Conservation (phyloP, 2,113 vertebrate species). For the Ptilorrhoa leucosticta region DNA sequence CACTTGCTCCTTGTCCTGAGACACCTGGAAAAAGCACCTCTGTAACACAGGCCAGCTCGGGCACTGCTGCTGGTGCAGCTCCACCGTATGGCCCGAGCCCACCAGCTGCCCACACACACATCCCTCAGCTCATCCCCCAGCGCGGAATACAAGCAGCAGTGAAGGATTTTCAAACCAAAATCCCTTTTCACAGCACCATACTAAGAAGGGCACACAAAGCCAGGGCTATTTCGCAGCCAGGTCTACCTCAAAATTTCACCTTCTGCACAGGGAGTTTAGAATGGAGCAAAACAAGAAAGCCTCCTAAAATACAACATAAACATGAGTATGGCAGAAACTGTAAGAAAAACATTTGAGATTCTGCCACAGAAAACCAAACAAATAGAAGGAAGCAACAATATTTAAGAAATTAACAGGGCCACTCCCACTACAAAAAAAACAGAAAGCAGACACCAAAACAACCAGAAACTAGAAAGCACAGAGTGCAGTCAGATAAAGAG, state of each 20-base stretch:
- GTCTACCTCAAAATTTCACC: background rate
- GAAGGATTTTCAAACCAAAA: background rate
- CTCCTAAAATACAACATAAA: background rate
- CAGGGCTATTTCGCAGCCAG: background rate
- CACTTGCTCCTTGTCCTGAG: background rate
- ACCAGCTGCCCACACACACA: fast-evolving
- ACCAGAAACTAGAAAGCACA: background rate
- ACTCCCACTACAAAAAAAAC: background rate
- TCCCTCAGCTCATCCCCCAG: background rate
- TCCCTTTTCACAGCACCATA: background rate
- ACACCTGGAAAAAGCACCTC: no score
- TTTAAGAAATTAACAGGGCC: background rate
- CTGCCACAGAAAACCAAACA: background rate
- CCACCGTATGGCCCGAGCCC: fast-evolving
- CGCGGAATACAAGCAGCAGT: fast-evolving
- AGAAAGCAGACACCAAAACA: background rate
- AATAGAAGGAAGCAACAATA: background rate
- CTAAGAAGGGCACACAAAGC: fast-evolving
- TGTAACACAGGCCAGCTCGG: fast-evolving
- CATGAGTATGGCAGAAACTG: background rate
- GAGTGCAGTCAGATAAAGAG: background rate
- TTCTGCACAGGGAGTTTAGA: background rate
- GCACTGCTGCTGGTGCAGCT: background rate
- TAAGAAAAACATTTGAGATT: background rate
- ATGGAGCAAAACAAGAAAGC: background rate